Percentiles rank a stretch among this genome's conserved stretches.
These are phyloP conservation scores for Mormyrus proboscirostris DNA, from an alignment of 2,797 vertebrate species.

Conservation along the genomic window DNA sequence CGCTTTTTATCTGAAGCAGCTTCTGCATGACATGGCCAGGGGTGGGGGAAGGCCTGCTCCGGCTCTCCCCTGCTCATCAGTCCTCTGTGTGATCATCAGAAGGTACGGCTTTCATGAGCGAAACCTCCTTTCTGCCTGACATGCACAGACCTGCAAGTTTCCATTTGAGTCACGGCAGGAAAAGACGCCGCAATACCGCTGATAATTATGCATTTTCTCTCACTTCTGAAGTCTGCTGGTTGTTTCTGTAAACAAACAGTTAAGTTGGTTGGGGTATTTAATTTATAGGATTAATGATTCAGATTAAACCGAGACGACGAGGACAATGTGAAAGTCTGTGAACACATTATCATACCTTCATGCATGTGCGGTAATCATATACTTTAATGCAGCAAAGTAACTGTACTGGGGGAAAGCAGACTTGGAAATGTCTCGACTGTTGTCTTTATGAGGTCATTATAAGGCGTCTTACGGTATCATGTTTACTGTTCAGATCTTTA, in stretches of 20 bases:
- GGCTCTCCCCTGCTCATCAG: neutral
- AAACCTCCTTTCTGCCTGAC: neutral
- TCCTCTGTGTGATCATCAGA: conserved; percentile 24
- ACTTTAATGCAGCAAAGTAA: neutral
- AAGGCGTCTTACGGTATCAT: conserved; percentile 50
- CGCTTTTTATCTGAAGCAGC: conserved; percentile 31
- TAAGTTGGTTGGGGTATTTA: neutral
- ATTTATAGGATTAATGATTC: neutral
- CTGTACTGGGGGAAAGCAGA: conserved; percentile 18
- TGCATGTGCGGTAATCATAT: neutral
- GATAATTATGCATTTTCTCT: neutral
- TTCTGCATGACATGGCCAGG: conserved; percentile 27
- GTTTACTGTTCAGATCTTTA: conserved; percentile 41
- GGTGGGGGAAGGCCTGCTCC: conserved; percentile 24
- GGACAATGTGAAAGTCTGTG: neutral
- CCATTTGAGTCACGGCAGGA: neutral
- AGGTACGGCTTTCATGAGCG: conserved; percentile 17
- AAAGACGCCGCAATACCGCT: neutral
- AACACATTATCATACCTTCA: neutral
- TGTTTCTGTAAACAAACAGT: neutral
- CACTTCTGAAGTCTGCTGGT: neutral
- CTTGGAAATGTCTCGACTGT: conserved; percentile 37
- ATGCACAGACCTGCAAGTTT: neutral
- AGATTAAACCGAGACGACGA: neutral
- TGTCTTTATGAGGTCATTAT: conserved; percentile 52